Base-by-base conservation (phyloP, 2,888 invertebrate genomes). In the Scotopteryx bipunctaria region DNA sequence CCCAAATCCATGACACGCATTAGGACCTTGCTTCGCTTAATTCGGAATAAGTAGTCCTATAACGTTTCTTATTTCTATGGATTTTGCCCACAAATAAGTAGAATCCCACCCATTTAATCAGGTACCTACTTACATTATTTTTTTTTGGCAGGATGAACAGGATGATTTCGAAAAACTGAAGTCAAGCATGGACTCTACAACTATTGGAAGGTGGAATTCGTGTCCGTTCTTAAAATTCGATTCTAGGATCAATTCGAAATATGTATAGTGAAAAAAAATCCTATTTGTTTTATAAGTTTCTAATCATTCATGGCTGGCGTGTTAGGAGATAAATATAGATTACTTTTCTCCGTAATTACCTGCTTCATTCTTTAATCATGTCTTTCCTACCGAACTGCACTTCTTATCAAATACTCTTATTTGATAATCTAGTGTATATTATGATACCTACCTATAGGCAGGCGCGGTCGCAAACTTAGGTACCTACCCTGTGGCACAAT, bases 101-200 rank as follows among this genome's bases (percentile, higher is more conserved):
- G 23, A 23, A 6, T 23, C 8, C n/a, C 6, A 5, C 21, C 6
- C 21, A 21, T 21, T 21, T 5, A 8, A 23, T n/a, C n/a, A 23
- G n/a, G 21, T 21, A 21, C n/a, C 21, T 4, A 5, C 13, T 29
- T 11, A 0, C 1, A 5, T 16, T 15, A 17, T 16, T 49, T 49
- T 25, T 36, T 46, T 25, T 36, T 49, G 29, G 2, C 56, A 57
- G 56, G 35, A 40, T 14, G 36, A 36, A 3, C 29, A 37, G n/a
- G 43, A 37, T 8, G 6, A 11, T 2, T 52, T 44, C n/a, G 38
- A 57, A 15, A 38, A 57, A 5, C 23, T 13, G 29, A 46, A 35
- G 25, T 16, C 49, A 8, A 43, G 43, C 13, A 19, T 16, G 29
- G n/a, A n/a, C n/a, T 48, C 41, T n/a, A 13, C 21, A n/a, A 15